These are phyloP conservation scores for Urocolius indicus DNA, from an alignment of 2,113 vertebrate species.

Conservation along the genomic window DNA sequence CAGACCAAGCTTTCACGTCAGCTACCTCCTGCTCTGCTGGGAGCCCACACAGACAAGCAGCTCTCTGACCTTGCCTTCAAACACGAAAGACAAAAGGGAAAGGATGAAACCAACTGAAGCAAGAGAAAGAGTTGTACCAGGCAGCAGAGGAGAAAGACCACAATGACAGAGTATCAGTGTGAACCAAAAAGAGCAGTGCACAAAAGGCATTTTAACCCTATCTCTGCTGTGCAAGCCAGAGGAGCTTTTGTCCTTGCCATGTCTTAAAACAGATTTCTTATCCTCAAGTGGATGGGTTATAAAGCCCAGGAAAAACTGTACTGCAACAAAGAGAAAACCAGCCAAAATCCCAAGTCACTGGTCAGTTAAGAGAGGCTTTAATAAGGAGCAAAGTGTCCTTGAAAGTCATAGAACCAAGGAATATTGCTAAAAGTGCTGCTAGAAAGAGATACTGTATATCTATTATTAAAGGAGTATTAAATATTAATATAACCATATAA, in stretches of 20 bases:
- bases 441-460: neutral
- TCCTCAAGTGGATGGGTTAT: neutral
- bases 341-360: rapidly evolving
- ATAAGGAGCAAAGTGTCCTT: neutral
- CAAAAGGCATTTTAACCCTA: neutral
- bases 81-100: slow-evolving; percentile 56
- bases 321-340: neutral
- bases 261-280: neutral
- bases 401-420: neutral
- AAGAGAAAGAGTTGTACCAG: neutral
- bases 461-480: too few species aligned
- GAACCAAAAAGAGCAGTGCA: neutral
- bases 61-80: slow-evolving; percentile 72
- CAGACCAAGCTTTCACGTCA: neutral
- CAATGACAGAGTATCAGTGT: neutral
- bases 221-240: neutral
- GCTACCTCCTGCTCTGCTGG: slow-evolving; percentile 55
- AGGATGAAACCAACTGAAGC: slow-evolving; percentile 28
- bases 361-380: neutral
- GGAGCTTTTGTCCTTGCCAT: neutral
- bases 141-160: neutral
- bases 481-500: too few species aligned
- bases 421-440: neutral
- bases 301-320: rapidly evolving
- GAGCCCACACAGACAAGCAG: neutral